Percentiles rank a stretch among this genome's conserved stretches.
Evolutionary conservation across 2,113 vertebrate species (phyloP).

Genomic region (Nothocercus julius): DNA sequence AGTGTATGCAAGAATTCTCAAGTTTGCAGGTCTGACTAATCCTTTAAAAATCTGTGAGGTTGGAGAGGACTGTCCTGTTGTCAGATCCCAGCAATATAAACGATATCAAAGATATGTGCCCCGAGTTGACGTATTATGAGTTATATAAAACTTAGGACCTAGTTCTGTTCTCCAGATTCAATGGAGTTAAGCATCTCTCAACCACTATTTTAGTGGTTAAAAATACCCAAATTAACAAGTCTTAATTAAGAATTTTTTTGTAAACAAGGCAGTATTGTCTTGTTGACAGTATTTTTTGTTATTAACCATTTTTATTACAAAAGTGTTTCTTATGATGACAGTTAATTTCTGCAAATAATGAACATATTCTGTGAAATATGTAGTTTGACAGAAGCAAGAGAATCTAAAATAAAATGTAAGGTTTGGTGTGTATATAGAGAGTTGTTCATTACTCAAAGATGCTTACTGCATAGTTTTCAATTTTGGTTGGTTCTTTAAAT

Average conservation of each 20-base stretch:
- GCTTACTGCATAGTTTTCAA: constrained; percentile 11
- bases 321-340: background rate
- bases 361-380: background rate
- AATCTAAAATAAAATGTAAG: background rate
- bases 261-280: background rate
- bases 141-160: background rate
- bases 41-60: background rate
- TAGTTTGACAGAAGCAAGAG: background rate
- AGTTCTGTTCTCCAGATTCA: background rate
- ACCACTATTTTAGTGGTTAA: background rate
- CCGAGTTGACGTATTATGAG: background rate
- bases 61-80: background rate
- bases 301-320: background rate
- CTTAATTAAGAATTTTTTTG: background rate
- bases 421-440: background rate
- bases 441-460: constrained; percentile 37
- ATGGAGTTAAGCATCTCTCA: background rate
- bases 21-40: background rate
- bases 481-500: constrained; percentile 53
- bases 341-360: background rate
- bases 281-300: background rate
- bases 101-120: background rate
- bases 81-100: background rate
- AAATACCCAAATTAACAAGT: background rate
- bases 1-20: background rate